Base-by-base conservation (phyloP, 2,888 invertebrate genomes). In the Limulus polyphemus region DNA sequence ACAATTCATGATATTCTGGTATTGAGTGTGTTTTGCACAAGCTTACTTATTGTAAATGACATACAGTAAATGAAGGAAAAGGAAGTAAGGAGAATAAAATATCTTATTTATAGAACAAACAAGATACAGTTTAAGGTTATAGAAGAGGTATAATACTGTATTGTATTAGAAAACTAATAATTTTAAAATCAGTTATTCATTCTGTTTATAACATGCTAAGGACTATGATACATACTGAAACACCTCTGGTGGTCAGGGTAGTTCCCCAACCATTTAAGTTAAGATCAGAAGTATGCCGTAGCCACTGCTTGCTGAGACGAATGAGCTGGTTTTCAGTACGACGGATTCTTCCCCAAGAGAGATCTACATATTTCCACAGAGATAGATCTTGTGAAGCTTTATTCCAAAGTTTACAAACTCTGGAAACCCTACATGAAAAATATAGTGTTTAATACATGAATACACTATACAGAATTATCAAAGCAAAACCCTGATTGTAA, bases 261-360 rank as follows among this genome's bases (percentile, higher is more conserved):
- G 52, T 17, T 16, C 52, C 52, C 52, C 52, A 52, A 52, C 52
- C 52, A 52, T 14, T 16, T 16, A 52, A 52, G 17, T 52, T 52
- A 52, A 52, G 17, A 16, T 52, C 52, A 16, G 16, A 16, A 7
- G 52, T 17, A 52, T 16, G 17, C 16, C 10, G 17, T 52, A 52
- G 10, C 13, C 17, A 17, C n/a, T 52, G 14, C n/a, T 16, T 17
- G 11, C 52, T 16, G 11, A 52, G n/a, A 16, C 17, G 14, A 16
- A 52, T 52, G 14, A 52, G 52, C 17, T 52, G 52, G 17, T 16
- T 16, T 52, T 52, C 52, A 16, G 52, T 16, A n/a, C 14, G 17
- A 52, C 17, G 52, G 17, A 52, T 52, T 52, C 52, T 52, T 14
- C 52, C 52, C 52, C 52, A 52, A 52, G 52, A 52, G 11, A 52